phyloP scores from a whole-genome alignment of 2,888 invertebrate species.

The Brenthis hecate region DNA sequence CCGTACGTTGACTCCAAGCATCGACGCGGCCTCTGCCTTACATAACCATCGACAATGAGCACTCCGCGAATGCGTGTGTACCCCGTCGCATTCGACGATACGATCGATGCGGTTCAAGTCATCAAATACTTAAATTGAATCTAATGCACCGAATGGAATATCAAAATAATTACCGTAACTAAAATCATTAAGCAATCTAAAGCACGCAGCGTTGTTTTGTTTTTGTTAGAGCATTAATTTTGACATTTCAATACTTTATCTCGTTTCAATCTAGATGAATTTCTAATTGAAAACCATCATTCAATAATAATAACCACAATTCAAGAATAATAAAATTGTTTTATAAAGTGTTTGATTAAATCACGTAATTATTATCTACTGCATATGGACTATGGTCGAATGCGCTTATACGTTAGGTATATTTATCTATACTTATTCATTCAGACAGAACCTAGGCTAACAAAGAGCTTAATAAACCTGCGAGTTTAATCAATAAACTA shows the following conservation, averaged over 20 bases:
- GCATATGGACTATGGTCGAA: constrained; percentile 21
- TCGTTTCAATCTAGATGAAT: constrained; percentile 26
- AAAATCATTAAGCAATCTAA: constrained; percentile 29
- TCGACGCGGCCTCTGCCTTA: constrained; percentile 79
- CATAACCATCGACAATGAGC: constrained; percentile 80
- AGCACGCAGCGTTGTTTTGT: constrained; percentile 34
- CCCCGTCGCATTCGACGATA: constrained; percentile 44
- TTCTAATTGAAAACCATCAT: constrained; percentile 15
- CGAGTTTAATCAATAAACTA: constrained; percentile 23
- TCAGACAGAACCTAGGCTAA: constrained; percentile 29
- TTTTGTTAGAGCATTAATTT: constrained; percentile 32
- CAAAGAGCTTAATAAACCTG: constrained; percentile 29
- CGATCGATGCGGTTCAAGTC: constrained; percentile 30
- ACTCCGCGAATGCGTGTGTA: constrained; percentile 70
- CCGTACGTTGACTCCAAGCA: constrained; percentile 81
- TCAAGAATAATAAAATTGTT: constrained; percentile 4
- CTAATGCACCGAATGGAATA: neutral
- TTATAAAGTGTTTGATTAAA: neutral
- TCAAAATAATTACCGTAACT: constrained; percentile 22
- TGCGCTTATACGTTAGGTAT: constrained; percentile 1
- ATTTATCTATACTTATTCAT: constrained; percentile 13
- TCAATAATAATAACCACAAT: no score
- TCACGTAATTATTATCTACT: constrained; percentile 11
- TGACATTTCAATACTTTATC: constrained; percentile 38
- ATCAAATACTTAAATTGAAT: constrained; percentile 20